Base-by-base conservation (phyloP, 1,140 invertebrate species). In the Medauroidea extradentata region DNA sequence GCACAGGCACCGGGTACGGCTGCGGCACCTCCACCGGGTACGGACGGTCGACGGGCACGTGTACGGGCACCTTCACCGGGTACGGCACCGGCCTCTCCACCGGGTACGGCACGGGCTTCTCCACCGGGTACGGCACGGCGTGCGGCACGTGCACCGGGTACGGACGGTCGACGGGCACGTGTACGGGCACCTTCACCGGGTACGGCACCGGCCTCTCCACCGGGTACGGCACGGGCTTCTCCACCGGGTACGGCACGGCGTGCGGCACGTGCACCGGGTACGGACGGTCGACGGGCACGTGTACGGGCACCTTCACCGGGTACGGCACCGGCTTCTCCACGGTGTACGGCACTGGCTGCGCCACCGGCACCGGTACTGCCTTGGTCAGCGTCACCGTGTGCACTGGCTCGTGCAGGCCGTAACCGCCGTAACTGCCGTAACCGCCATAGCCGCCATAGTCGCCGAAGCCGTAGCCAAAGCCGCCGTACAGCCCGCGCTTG, bases 1-100 rank as follows among this genome's bases (percentile, higher is more conserved):
- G 85, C 2, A 90, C 80, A 69, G 89, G 84, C 0, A 83, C 80
- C 8, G 81, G 81, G 61, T 83, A 81, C 1, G 81, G 79, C 61
- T 79, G 76, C 18, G 71, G 76, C 49, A 76, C 81, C 64, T 75
- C 78, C 56, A 76, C 83, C 60, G 79, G 81, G 67, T 75, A 81
- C 42, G 75, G 81, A 39, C 76, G 75, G n/a, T n/a, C n/a, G n/a
- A n/a, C n/a, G n/a, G n/a, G n/a, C n/a, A n/a, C 29, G 60, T 83
- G 80, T 52, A 76, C 78, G 29, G 65, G 63, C 13, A 68, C 65
- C 57, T 62, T 59, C 43, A 67, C 60, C 16, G 59, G 53, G 18
- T 69, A 61, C 25, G 67, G 65, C 49, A 66, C 65, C 18, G 65
- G 65, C 53, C 65, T 66, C n/a, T 62, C 42, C 16, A 73, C 68